A percentile compares a stretch with the other conserved stretches of the same genome.
phyloP scores from a whole-genome alignment of 2,113 vertebrate species.

The Recurvirostra avosetta region DNA sequence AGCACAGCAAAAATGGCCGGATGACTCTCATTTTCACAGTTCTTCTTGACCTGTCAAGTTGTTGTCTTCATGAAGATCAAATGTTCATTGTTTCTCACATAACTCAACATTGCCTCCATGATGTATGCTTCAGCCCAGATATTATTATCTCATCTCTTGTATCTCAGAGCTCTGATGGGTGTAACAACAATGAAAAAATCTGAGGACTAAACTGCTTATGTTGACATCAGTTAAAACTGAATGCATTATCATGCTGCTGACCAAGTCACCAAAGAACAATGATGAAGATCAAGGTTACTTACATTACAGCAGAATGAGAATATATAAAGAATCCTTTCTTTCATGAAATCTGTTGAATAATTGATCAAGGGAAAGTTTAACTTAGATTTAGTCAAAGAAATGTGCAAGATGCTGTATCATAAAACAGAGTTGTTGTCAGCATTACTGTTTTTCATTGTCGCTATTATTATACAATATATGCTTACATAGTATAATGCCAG shows the following conservation, averaged over 20 bases:
- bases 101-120: neutral
- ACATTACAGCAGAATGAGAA: neutral
- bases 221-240: neutral
- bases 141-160: neutral
- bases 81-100: neutral
- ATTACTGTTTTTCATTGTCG: neutral
- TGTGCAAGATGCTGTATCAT: neutral
- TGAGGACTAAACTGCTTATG: neutral
- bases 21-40: neutral
- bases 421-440: neutral
- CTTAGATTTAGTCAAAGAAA: neutral
- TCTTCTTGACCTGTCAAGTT: neutral
- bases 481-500: neutral
- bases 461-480: neutral
- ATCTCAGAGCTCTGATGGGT: neutral
- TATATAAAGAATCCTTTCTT: neutral
- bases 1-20: neutral
- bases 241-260: neutral
- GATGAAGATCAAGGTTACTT: neutral
- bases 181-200: neutral
- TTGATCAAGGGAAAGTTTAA: neutral
- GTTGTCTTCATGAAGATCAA: conserved; percentile 1
- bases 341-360: neutral
- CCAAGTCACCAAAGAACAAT: neutral
- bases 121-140: neutral